Evolutionary conservation across 2,797 vertebrate genomes (phyloP).

Genomic region (Harpagifer antarcticus): DNA sequence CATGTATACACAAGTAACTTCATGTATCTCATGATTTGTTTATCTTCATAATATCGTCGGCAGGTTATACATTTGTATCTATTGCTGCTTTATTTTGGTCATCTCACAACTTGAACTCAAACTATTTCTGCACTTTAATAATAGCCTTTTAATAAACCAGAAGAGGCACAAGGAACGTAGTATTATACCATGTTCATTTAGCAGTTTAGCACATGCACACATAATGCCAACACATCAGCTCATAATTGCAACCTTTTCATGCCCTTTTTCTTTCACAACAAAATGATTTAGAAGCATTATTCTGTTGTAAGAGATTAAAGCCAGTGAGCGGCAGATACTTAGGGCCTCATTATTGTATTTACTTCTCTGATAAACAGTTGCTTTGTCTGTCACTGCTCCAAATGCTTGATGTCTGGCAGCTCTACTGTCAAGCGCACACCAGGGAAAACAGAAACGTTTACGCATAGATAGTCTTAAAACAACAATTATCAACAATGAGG

Average conservation of each 20-base stretch:
- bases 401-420: constrained; percentile 72
- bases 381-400: constrained; percentile 72
- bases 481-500: constrained; percentile 7
- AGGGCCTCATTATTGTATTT: constrained; percentile 63
- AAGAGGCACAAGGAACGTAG: not conserved
- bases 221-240: not conserved
- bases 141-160: not conserved
- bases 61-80: no score
- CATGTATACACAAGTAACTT: no score
- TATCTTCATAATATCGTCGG: no score
- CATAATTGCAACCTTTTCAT: constrained; percentile 30
- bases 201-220: not conserved
- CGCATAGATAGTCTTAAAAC: constrained; percentile 38
- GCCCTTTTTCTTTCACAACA: constrained; percentile 25
- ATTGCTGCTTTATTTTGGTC: not conserved
- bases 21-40: no score
- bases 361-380: constrained; percentile 69
- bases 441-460: constrained; percentile 53
- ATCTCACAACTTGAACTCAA: constrained; percentile 10
- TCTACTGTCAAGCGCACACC: constrained; percentile 60
- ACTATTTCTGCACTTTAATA: not conserved
- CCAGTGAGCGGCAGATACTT: constrained; percentile 42
- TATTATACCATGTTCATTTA: not conserved
- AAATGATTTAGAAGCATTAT: constrained; percentile 48
- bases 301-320: constrained; percentile 56